phyloP scores from a whole-genome alignment of 2,113 vertebrate genomes.

The Lasiurus borealis region DNA sequence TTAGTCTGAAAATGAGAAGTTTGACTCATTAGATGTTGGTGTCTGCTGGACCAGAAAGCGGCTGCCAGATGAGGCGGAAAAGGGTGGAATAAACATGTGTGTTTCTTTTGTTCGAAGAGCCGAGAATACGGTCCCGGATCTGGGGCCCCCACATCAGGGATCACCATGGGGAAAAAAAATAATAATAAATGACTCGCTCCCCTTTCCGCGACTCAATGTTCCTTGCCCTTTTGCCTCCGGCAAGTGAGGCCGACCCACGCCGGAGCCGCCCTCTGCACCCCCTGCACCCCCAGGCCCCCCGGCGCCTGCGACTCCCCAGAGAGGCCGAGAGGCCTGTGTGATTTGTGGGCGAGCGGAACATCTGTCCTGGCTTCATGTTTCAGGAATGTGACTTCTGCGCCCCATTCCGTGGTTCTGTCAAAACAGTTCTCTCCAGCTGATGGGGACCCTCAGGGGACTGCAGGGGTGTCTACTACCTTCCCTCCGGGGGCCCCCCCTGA shows the following conservation, averaged over 20 bases:
- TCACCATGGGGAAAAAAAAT: conserved; percentile 63
- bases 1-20: conserved; percentile 99
- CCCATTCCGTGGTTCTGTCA: conserved; percentile 78
- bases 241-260: conserved; percentile 73
- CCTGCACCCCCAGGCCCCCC: neutral
- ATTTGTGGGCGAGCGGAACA: conserved; percentile 65
- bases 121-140: conserved; percentile 81
- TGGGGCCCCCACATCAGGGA: conserved; percentile 81
- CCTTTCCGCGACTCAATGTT: conserved; percentile 80
- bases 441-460: conserved; percentile 69
- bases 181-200: conserved; percentile 80
- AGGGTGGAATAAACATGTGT: conserved; percentile 89
- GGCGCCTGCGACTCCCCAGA: conserved; percentile 51
- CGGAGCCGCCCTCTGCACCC: no score
- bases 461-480: conserved; percentile 29
- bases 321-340: conserved; percentile 60
- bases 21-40: conserved; percentile 99
- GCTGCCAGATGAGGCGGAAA: conserved; percentile 97
- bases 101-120: conserved; percentile 87
- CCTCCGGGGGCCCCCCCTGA: conserved; percentile 59
- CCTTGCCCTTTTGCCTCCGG: conserved; percentile 82
- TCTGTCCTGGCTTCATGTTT: conserved; percentile 76
- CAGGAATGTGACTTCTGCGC: conserved; percentile 78
- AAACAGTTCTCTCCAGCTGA: conserved; percentile 75
- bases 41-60: conserved; percentile 96